A percentile compares a stretch with the other conserved stretches of the same genome.
These are phyloP conservation scores for Epinephelus fuscoguttatus DNA, from an alignment of 2,113 vertebrate species.

Conservation along the genomic window DNA sequence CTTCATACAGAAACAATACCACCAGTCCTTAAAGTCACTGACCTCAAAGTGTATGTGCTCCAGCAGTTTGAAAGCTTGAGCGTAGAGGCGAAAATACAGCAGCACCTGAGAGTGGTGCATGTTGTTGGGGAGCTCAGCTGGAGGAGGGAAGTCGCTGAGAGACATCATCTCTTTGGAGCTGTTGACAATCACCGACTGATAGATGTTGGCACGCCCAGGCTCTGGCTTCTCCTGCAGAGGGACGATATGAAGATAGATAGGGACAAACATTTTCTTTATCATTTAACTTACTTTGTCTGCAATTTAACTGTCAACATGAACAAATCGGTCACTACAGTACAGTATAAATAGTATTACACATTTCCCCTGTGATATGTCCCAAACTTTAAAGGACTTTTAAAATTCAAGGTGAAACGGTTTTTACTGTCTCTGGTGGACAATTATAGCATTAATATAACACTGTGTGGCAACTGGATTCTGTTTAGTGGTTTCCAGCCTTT, in stretches of 20 bases:
- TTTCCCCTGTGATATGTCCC: too few species aligned
- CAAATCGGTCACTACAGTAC: too few species aligned
- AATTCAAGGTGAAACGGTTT: too few species aligned
- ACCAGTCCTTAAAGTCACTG: neutral
- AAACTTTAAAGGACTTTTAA: too few species aligned
- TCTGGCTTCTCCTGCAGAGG: constrained; percentile 47
- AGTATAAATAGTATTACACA: too few species aligned
- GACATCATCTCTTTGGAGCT: constrained; percentile 92
- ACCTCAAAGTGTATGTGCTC: constrained; percentile 87
- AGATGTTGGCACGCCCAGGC: constrained; percentile 63
- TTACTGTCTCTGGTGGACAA: too few species aligned
- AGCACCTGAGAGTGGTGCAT: constrained; percentile 89
- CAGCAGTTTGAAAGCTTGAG: constrained; percentile 84
- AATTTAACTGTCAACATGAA: too few species aligned
- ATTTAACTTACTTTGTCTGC: too few species aligned
- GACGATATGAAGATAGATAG: neutral
- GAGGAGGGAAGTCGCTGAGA: constrained; percentile 90
- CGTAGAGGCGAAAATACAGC: constrained; percentile 87
- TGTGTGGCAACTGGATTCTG: too few species aligned
- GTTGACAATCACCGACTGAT: constrained; percentile 85
- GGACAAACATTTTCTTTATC: too few species aligned
- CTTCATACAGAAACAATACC: neutral
- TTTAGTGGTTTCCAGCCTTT: too few species aligned
- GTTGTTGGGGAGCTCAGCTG: constrained; percentile 87
- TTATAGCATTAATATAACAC: too few species aligned